Evolutionary conservation across 2,113 vertebrate species (phyloP).

Genomic region (Datnioides undecimradiatus): DNA sequence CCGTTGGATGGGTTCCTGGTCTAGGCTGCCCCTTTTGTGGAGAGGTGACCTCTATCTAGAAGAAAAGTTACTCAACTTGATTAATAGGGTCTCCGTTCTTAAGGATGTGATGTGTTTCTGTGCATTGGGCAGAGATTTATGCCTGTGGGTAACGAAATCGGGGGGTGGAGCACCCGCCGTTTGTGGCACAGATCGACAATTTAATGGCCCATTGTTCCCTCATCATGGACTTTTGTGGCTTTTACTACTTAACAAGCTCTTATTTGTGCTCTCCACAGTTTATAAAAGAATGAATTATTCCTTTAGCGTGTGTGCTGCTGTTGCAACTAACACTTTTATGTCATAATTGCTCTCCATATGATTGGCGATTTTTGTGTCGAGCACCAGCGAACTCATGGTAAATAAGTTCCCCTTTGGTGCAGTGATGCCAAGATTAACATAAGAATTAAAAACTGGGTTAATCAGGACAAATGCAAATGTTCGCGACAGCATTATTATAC

Average conservation of each 20-base stretch:
- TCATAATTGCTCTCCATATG: neutral
- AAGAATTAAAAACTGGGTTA: slow-evolving; percentile 25
- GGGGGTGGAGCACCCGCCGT: slow-evolving; percentile 76
- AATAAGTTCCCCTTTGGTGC: neutral
- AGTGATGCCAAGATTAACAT: neutral
- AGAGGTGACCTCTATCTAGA: slow-evolving; percentile 53
- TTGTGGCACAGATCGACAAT: slow-evolving; percentile 71
- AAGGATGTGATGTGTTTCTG: slow-evolving; percentile 55
- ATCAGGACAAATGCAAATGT: slow-evolving; percentile 21
- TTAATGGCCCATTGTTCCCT: slow-evolving; percentile 87
- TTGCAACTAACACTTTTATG: neutral
- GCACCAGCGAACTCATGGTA: slow-evolving; percentile 25
- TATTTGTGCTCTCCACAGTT: slow-evolving; percentile 51
- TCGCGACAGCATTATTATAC: neutral
- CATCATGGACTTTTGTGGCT: slow-evolving; percentile 66
- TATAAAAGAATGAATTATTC: slow-evolving; percentile 41
- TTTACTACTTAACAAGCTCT: slow-evolving; percentile 70
- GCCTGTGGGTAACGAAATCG: slow-evolving; percentile 69
- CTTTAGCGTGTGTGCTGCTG: neutral
- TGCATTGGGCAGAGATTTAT: slow-evolving; percentile 75
- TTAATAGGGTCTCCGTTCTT: slow-evolving; percentile 69
- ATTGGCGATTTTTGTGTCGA: slow-evolving; percentile 3
- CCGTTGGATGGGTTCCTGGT: slow-evolving; percentile 61
- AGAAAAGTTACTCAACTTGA: slow-evolving; percentile 78
- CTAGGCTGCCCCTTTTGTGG: slow-evolving; percentile 63